These are phyloP conservation scores for Brachionus rotundiformis DNA, from an alignment of 1,140 invertebrate genomes.

Conservation along the genomic window DNA sequence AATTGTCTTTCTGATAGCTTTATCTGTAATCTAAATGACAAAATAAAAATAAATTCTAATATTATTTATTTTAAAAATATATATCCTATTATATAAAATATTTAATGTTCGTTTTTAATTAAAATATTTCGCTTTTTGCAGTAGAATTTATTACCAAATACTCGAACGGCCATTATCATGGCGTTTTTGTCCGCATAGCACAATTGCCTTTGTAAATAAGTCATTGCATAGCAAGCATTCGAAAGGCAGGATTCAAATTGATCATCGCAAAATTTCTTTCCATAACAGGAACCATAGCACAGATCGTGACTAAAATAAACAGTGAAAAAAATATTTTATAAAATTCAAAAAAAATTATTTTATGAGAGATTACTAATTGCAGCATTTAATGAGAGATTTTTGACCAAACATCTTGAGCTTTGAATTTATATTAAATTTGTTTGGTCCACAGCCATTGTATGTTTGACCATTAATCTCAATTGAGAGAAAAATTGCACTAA, in stretches of 20 bases:
- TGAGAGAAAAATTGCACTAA: no score
- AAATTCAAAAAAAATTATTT: background rate
- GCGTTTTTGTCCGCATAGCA: background rate
- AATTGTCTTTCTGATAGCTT: no score
- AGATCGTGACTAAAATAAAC: background rate
- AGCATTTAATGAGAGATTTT: background rate
- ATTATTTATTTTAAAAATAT: background rate
- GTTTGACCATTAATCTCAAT: no score
- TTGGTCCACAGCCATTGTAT: conserved; percentile 29
- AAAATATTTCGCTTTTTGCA: background rate
- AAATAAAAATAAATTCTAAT: no score
- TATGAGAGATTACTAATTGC: conserved; percentile 1
- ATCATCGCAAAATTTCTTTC: conserved; percentile 27
- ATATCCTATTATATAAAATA: no score
- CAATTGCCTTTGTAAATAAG: background rate
- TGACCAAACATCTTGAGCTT: background rate
- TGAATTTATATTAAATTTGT: background rate
- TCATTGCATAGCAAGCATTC: conserved; percentile 21
- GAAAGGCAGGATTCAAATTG: conserved; percentile 5
- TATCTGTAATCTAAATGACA: no score
- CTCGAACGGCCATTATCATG: conserved; percentile 29
- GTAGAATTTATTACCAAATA: conserved; percentile 36
- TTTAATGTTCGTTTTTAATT: background rate
- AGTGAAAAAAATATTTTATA: background rate
- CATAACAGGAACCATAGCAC: conserved; percentile 20